Percentiles rank a stretch among this genome's conserved stretches.
Evolutionary conservation across 1,140 invertebrate genomes (phyloP).

Genomic region (Antheraea mylitta): DNA sequence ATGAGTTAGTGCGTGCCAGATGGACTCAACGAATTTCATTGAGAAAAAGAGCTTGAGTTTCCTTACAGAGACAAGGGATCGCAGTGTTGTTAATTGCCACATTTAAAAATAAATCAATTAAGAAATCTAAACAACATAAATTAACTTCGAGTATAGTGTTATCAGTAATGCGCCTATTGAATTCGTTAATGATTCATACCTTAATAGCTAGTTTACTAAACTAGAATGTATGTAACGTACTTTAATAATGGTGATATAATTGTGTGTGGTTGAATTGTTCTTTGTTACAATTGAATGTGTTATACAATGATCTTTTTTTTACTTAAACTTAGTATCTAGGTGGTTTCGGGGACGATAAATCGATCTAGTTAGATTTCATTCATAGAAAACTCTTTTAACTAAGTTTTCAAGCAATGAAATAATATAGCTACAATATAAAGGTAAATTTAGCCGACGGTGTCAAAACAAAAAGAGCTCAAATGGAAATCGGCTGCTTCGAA

Average conservation of each 20-base stretch:
- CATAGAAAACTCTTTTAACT: no score
- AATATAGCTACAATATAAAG: no score
- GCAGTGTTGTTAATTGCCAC: background rate
- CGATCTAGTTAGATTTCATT: no score
- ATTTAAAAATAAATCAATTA: background rate
- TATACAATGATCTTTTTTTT: background rate
- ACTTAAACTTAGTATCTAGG: background rate
- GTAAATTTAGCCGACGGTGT: no score
- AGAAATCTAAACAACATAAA: constrained; percentile 1
- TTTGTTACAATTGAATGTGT: background rate
- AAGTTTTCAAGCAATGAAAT: no score
- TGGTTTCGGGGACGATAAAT: no score
- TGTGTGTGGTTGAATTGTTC: background rate
- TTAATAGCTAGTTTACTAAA: background rate
- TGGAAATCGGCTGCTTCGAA: no score
- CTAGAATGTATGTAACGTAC: background rate
- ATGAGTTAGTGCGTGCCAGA: constrained; percentile 57
- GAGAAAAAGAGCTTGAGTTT: constrained; percentile 16
- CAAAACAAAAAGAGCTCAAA: no score
- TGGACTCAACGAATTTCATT: constrained; percentile 53
- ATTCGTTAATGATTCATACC: background rate
- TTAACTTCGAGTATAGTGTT: background rate
- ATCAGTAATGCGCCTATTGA: background rate
- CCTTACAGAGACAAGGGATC: background rate
- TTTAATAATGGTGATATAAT: background rate